Conservation (phyloP, 2,797 vertebrate species). For the Vespertilio murinus region DNA sequence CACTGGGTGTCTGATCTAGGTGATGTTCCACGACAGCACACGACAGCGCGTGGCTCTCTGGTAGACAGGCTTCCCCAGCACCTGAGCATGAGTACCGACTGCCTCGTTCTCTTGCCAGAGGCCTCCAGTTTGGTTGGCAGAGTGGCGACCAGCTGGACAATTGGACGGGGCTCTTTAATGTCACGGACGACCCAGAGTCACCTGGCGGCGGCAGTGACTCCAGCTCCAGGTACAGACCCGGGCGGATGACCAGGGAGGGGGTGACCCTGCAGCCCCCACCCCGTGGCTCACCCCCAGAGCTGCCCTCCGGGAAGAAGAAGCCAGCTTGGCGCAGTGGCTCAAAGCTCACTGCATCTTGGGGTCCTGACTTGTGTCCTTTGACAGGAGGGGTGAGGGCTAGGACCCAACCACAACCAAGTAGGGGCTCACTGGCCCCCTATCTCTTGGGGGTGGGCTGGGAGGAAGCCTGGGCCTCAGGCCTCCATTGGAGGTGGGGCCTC, state of each 20-base stretch:
- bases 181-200: slow-evolving; percentile 91
- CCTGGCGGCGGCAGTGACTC: slow-evolving; percentile 92
- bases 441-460: background rate
- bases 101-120: slow-evolving; percentile 98
- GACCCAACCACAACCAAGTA: background rate
- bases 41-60: slow-evolving; percentile 17
- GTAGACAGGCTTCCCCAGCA: slow-evolving; percentile 67
- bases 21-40: background rate
- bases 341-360: background rate
- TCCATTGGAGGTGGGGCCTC: background rate
- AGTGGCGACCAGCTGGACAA: slow-evolving; percentile 97
- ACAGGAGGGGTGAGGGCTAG: background rate
- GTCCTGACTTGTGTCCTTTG: background rate
- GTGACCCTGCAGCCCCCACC: background rate
- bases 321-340: background rate
- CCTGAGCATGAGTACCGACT: slow-evolving; percentile 88
- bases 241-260: slow-evolving; percentile 2
- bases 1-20: background rate
- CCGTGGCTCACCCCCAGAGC: background rate
- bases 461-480: background rate
- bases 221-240: slow-evolving; percentile 96
- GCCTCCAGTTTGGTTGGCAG: slow-evolving; percentile 99
- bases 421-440: background rate
- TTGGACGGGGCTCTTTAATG: slow-evolving; percentile 98
- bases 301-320: background rate